phyloP scores from a whole-genome alignment of 2,113 vertebrate genomes.

The Muntiacus muntjak region DNA sequence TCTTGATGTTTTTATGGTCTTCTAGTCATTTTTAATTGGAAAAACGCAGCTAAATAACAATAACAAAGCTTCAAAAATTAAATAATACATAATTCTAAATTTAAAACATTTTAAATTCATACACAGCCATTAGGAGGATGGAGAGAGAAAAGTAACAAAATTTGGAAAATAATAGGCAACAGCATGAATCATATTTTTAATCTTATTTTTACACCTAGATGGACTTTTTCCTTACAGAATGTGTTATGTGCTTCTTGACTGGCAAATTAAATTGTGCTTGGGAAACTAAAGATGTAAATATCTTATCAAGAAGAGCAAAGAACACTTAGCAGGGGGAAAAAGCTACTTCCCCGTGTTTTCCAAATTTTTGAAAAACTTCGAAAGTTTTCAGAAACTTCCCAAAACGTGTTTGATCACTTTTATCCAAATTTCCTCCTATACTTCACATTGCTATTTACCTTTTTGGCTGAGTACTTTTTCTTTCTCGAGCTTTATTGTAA shows the following conservation, averaged over 20 bases:
- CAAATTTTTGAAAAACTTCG: not conserved
- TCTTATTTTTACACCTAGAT: not conserved
- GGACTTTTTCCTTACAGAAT: not conserved
- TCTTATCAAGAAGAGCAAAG: not conserved
- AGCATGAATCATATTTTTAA: not conserved
- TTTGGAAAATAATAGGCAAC: not conserved
- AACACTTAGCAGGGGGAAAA: not conserved
- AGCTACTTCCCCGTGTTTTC: not conserved
- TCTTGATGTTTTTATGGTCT: not conserved
- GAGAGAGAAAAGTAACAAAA: not conserved
- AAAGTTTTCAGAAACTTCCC: not conserved
- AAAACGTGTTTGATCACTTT: not conserved
- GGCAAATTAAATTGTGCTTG: not conserved
- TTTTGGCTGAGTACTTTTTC: not conserved
- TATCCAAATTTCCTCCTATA: not conserved
- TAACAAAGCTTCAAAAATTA: not conserved
- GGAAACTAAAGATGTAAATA: not conserved
- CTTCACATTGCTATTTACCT: not conserved
- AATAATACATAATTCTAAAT: not conserved
- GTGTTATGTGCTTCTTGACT: not conserved
- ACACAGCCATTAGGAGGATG: not conserved
- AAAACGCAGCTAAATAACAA: not conserved
- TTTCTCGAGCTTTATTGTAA: not conserved
- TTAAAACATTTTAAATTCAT: not conserved
- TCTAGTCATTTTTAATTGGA: not conserved